Evolutionary conservation across 2,113 vertebrate species (phyloP), one percentile per base, ranked within the genome.

Genomic region (Planiliza haematocheilus): DNA sequence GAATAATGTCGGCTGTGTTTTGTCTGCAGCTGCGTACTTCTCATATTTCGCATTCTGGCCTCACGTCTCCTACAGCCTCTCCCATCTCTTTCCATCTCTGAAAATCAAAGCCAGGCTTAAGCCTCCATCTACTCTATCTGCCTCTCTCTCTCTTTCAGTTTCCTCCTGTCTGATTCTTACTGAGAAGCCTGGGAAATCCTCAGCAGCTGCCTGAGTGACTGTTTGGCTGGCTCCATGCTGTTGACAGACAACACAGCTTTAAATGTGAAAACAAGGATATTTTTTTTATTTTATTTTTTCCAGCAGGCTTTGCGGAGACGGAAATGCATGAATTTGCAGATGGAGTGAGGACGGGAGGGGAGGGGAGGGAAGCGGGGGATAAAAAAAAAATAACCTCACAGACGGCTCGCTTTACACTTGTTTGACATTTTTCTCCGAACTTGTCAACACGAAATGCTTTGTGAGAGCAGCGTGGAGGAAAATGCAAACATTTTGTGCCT

Each of bases 201-300:
- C 52, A 60, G 74, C 83, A 84, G 81, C 83, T 70, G 66, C 70
- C 65, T 41, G 78, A 58, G 63, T 74, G 75, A 52, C 55, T 68
- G 66, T 65, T 74, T 59, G 74, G 51, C 70, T 64, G 70, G 39
- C n/a, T 74, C 37, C 17, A 1, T 5, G 12, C 39, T 75, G 79
- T 67, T 81, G 81, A 86, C 86, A 85, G 87, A 76, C 83, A 78
- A 73, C 71, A 74, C 58, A 24, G 67, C 67, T 64, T 80, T 66
- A 58, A 59, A 80, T 24, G 72, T 41, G 71, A 76, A 84, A 88
- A 81, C 77, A 83, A 78, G 67, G 38, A 70, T 75, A 71, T 86
- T 87, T 86, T 21, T 1, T 66, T n/a, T n/a, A n/a, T n/a, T n/a
- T n/a, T n/a, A n/a, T n/a, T n/a, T n/a, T n/a, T n/a, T n/a, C n/a